These are phyloP conservation scores for Phylloscopus whistleri DNA, from an alignment of 2,113 vertebrate genomes.

Conservation along the genomic window DNA sequence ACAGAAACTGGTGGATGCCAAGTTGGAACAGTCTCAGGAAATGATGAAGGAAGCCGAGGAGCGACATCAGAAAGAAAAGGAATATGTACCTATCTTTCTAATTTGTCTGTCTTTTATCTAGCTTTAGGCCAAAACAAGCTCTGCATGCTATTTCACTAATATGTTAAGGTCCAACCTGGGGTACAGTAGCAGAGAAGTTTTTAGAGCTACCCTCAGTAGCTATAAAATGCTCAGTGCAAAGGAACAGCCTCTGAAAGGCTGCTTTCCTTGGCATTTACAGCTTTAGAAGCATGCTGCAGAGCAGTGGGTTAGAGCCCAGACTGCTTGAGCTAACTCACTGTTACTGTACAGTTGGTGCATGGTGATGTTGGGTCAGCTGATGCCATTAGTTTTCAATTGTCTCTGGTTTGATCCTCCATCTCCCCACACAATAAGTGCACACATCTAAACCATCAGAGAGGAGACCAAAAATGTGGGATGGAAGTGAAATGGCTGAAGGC, in stretches of 20 bases:
- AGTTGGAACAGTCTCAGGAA: constrained; percentile 87
- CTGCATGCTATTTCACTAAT: not conserved
- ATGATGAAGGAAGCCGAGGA: constrained; percentile 86
- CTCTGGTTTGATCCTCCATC: not conserved
- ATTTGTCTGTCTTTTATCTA: not conserved
- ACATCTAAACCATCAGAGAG: not conserved
- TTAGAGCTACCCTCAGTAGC: not conserved
- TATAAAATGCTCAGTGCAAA: not conserved
- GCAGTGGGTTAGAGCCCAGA: not conserved
- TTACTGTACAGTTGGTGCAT: not conserved
- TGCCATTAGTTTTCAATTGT: not conserved
- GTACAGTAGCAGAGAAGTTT: not conserved
- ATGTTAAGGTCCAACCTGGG: not conserved
- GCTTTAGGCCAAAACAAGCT: not conserved
- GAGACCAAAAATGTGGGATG: not conserved
- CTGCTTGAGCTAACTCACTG: not conserved
- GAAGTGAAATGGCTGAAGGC: not conserved
- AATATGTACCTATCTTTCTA: constrained; percentile 83
- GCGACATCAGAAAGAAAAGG: constrained; percentile 90
- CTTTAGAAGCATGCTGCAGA: not conserved
- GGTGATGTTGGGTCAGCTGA: rapidly evolving
- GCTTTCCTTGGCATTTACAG: not conserved
- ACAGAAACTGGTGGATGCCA: constrained; percentile 90
- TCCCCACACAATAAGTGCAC: not conserved
- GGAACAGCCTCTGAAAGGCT: not conserved